Percentiles rank a stretch among this genome's conserved stretches.
phyloP scores from a whole-genome alignment of 2,113 vertebrate species.

The Vidua macroura region DNA sequence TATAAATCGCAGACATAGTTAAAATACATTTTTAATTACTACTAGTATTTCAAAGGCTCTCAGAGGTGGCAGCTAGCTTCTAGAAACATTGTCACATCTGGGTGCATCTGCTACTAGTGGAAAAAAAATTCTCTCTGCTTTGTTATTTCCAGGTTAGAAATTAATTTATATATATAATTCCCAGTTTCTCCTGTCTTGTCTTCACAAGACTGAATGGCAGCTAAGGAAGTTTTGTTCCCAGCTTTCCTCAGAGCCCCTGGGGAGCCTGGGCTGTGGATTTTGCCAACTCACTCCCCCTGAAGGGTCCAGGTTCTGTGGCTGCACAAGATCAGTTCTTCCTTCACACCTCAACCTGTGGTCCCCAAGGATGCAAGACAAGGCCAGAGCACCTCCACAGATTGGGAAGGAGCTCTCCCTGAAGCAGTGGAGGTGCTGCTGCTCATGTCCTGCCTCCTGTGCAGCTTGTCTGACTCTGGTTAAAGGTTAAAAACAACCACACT shows the following conservation, averaged over 20 bases:
- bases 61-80: not conserved
- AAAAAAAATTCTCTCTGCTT: not conserved
- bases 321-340: not conserved
- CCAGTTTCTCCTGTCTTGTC: not conserved
- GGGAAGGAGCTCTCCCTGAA: not conserved
- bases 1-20: not conserved
- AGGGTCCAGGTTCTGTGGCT: not conserved
- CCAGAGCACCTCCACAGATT: not conserved
- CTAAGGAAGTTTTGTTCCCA: not conserved
- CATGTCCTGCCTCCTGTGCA: not conserved
- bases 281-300: not conserved
- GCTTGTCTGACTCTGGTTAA: not conserved
- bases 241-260: not conserved
- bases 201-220: not conserved
- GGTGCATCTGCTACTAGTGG: not conserved
- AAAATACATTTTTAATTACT: slow-evolving; percentile 22
- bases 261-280: not conserved
- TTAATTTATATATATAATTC: not conserved
- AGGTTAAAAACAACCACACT: not conserved
- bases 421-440: not conserved
- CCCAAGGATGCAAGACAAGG: not conserved
- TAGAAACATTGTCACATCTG: accelerated
- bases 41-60: not conserved
- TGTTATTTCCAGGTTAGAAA: not conserved
- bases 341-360: not conserved